Percentiles rank a stretch among this genome's conserved stretches.
phyloP scores from a whole-genome alignment of 2,888 invertebrate species.

The Lydus trimaculatus region DNA sequence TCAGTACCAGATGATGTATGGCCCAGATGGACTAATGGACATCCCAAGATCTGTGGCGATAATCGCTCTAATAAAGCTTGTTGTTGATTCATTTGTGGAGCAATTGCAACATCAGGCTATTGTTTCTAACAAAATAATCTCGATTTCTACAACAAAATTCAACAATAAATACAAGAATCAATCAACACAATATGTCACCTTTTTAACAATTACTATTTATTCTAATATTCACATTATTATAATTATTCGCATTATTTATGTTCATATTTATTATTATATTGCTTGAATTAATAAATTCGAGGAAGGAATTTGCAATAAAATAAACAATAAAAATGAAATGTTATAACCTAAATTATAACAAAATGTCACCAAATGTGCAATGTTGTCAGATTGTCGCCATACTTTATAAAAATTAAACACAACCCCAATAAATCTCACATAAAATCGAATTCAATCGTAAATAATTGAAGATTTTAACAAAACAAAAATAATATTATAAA shows the following conservation, averaged over 20 bases:
- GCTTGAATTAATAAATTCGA: not conserved
- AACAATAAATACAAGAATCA: not conserved
- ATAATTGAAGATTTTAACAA: not conserved
- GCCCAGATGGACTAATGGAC: slow-evolving; percentile 68
- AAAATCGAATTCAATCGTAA: not conserved
- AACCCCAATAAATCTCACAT: not conserved
- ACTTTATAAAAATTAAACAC: not conserved
- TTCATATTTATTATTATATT: slow-evolving; percentile 12
- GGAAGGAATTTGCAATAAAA: slow-evolving; percentile 12
- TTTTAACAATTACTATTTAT: not conserved
- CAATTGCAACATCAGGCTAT: not conserved
- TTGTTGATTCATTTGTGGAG: slow-evolving; percentile 25
- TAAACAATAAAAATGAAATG: slow-evolving; percentile 9
- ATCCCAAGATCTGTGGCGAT: slow-evolving; percentile 63
- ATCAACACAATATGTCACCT: slow-evolving; percentile 9
- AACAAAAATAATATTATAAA: too few species aligned
- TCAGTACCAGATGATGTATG: slow-evolving; percentile 59
- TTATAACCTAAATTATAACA: slow-evolving; percentile 29
- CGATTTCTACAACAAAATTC: not conserved
- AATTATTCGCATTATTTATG: not conserved
- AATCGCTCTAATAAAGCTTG: slow-evolving; percentile 53
- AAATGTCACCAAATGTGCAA: slow-evolving; percentile 19
- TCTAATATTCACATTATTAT: not conserved
- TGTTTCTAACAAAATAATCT: not conserved
- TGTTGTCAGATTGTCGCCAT: not conserved